These are phyloP conservation scores for Anas bahamensis DNA, from an alignment of 2,797 vertebrate genomes.

Conservation along the genomic window DNA sequence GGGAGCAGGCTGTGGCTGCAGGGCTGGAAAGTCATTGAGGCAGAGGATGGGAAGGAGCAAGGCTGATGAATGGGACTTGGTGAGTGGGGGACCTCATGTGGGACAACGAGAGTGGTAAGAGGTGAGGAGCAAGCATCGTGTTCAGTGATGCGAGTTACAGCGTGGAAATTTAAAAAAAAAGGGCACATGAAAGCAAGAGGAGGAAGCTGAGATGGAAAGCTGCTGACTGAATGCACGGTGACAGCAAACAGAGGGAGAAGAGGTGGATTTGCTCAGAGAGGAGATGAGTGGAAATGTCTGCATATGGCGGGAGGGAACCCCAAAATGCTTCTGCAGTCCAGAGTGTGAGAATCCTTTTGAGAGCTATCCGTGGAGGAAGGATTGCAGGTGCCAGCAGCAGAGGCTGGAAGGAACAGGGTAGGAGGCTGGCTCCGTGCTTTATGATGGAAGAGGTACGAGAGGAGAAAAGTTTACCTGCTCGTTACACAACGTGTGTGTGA, in stretches of 20 bases:
- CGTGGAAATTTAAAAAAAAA: background rate
- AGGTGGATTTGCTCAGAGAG: rapidly evolving
- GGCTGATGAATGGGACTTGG: background rate
- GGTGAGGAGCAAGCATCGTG: background rate
- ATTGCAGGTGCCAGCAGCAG: background rate
- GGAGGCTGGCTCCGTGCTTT: background rate
- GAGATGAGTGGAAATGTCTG: rapidly evolving
- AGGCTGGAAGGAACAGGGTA: background rate
- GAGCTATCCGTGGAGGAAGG: background rate
- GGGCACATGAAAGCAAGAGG: background rate
- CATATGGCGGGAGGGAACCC: too few relatives aligned
- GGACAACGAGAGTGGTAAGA: rapidly evolving
- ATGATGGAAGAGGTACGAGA: background rate
- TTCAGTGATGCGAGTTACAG: background rate
- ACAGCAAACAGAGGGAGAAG: background rate
- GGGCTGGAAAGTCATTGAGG: background rate
- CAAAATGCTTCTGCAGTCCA: background rate
- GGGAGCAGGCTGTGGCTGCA: background rate
- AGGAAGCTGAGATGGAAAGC: rapidly evolving
- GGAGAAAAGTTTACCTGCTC: background rate
- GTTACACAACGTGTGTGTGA: background rate
- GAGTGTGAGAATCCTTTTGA: background rate
- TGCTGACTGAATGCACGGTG: rapidly evolving
- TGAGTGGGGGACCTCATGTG: background rate
- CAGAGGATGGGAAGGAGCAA: background rate